These are phyloP conservation scores for Eucera pruinosa DNA, from an alignment of 2,888 invertebrate genomes.

Conservation along the genomic window DNA sequence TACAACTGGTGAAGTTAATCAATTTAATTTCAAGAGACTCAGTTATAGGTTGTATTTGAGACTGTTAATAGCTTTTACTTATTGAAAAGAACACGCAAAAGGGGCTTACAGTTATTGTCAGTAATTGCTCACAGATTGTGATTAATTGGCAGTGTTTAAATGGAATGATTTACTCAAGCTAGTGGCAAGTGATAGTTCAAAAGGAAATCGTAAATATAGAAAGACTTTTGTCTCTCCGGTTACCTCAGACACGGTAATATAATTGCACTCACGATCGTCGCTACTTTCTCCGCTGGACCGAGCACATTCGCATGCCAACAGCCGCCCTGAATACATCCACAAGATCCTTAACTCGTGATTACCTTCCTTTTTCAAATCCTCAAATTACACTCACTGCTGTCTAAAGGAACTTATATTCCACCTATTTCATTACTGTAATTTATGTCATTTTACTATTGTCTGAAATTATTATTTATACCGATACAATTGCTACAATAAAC, in stretches of 20 bases:
- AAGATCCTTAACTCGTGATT: conserved; percentile 4
- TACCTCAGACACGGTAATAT: conserved; percentile 23
- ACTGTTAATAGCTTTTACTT: neutral
- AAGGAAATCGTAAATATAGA: neutral
- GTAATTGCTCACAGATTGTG: neutral
- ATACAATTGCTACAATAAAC: neutral
- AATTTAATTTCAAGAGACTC: too few relatives aligned
- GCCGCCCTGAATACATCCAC: conserved; percentile 24
- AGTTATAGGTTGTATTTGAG: too few relatives aligned
- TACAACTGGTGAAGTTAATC: too few relatives aligned
- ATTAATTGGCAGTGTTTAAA: neutral
- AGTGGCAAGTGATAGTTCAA: neutral
- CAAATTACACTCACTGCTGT: neutral
- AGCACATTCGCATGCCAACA: conserved; percentile 34
- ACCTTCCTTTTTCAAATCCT: conserved; percentile 1
- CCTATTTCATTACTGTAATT: neutral
- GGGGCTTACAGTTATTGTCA: too few relatives aligned
- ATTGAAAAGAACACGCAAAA: neutral
- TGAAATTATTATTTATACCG: neutral
- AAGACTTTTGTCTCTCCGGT: conserved; percentile 18
- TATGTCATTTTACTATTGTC: neutral
- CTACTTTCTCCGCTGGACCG: conserved; percentile 49
- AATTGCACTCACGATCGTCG: conserved; percentile 38
- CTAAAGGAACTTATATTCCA: too few relatives aligned
- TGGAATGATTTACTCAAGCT: neutral